Percentiles rank a stretch among this genome's conserved stretches.
phyloP scores from a whole-genome alignment of 2,113 vertebrate genomes.

The Oryzias javanicus region DNA sequence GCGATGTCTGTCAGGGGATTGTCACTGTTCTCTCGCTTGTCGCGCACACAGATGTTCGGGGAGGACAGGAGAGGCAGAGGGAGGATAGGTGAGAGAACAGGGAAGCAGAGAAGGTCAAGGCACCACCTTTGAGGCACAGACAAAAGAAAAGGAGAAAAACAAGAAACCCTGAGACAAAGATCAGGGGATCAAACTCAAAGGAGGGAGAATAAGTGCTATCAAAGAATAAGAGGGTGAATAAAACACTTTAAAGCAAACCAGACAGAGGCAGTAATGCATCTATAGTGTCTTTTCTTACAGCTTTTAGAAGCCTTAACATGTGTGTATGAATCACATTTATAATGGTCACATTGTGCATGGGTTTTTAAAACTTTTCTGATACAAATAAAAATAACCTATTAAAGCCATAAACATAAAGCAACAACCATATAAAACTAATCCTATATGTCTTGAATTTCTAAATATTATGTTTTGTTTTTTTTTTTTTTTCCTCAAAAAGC shows the following conservation, averaged over 20 bases:
- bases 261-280: not conserved
- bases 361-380: no score
- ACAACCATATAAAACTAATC: no score
- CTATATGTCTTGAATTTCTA: no score
- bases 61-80: conserved; percentile 45
- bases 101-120: conserved; percentile 59
- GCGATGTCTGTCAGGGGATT: conserved; percentile 44
- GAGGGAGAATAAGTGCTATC: conserved; percentile 5
- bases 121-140: conserved; percentile 34
- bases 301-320: no score
- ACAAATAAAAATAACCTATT: no score
- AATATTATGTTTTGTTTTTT: no score
- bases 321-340: no score
- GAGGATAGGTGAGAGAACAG: conserved; percentile 38
- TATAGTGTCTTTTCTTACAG: no score
- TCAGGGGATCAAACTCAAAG: conserved; percentile 21
- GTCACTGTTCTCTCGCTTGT: conserved; percentile 63
- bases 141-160: conserved; percentile 20
- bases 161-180: conserved; percentile 25
- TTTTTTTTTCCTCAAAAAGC: no score
- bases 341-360: no score
- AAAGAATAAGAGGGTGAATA: not conserved
- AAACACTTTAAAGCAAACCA: conserved; percentile 1
- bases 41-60: conserved; percentile 74
- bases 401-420: no score